Evolutionary conservation across 2,888 invertebrate species (phyloP).

Genomic region (Xylota segnis): DNA sequence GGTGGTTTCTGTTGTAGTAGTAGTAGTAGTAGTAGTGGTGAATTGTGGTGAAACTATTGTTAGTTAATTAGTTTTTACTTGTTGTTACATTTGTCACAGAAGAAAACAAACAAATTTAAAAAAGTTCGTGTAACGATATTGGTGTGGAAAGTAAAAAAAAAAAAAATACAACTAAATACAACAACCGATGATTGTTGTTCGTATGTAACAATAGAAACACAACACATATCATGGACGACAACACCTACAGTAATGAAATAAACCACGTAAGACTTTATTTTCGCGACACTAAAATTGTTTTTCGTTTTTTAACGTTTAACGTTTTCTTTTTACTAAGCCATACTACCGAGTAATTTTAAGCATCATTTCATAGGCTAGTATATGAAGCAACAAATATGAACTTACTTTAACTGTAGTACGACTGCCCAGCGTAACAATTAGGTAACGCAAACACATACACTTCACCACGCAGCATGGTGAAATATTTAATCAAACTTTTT

Average conservation of each 20-base stretch:
- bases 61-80: conserved; percentile 47
- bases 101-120: conserved; percentile 24
- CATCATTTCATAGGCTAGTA: conserved; percentile 34
- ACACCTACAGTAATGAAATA: conserved; percentile 51
- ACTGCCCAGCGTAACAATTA: conserved; percentile 76
- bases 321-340: conserved; percentile 34
- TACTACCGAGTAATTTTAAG: conserved; percentile 34
- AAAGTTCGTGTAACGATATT: conserved; percentile 49
- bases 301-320: no score
- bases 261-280: conserved; percentile 26
- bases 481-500: conserved; percentile 42
- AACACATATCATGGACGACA: conserved; percentile 67
- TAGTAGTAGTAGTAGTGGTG: conserved; percentile 54
- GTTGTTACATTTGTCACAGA: conserved; percentile 59
- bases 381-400: conserved; percentile 64
- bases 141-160: conserved; percentile 23
- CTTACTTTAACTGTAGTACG: conserved; percentile 72
- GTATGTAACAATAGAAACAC: conserved; percentile 72
- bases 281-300: conserved; percentile 43
- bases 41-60: conserved; percentile 68
- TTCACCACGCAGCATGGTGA: conserved; percentile 62
- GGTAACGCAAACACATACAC: conserved; percentile 72
- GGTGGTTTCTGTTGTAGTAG: conserved; percentile 45
- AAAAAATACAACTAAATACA: conserved; percentile 1
- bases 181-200: conserved; percentile 57